Conservation (phyloP, 2,113 vertebrate genomes). For the Ginglymostoma cirratum region DNA sequence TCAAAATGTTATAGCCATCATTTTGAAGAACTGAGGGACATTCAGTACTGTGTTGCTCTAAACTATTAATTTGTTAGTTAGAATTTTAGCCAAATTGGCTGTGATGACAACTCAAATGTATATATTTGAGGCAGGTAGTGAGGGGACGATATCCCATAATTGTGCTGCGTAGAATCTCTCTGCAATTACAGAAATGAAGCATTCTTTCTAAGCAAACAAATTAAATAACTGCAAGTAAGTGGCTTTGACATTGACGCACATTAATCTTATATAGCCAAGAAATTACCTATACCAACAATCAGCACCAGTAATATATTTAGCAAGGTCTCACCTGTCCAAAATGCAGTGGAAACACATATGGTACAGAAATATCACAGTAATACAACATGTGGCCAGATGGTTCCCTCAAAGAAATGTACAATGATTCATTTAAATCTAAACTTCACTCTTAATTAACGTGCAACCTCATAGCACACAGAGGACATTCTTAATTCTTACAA, state of each 20-base stretch:
- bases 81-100: not conserved
- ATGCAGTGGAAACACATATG: not conserved
- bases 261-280: not conserved
- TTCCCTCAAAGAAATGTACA: not conserved
- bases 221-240: not conserved
- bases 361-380: not conserved
- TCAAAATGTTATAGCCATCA: not conserved
- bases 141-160: not conserved
- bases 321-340: not conserved
- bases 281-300: not conserved
- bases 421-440: not conserved
- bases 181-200: not conserved
- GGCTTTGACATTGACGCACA: not conserved
- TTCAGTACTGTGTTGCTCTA: not conserved
- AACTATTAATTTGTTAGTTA: not conserved
- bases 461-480: not conserved
- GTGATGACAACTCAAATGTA: no score
- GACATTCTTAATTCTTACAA: not conserved
- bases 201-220: not conserved
- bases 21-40: not conserved
- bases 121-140: no score
- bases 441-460: not conserved
- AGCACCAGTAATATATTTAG: not conserved
- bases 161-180: not conserved
- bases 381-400: not conserved